phyloP scores from a whole-genome alignment of 2,113 vertebrate genomes.

The Onychorhynchus coronatus region DNA sequence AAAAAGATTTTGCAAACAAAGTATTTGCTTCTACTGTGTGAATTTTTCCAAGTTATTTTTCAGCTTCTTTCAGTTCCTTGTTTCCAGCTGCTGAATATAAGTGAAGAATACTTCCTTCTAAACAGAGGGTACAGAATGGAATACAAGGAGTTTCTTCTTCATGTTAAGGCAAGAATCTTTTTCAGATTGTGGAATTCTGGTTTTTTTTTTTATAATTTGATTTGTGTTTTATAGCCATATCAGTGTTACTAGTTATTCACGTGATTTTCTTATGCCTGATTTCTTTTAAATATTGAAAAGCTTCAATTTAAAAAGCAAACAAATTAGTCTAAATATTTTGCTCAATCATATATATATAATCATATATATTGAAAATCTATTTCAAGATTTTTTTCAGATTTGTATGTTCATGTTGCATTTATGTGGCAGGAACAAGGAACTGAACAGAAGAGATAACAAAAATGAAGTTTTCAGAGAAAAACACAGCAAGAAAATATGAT shows the following conservation, averaged over 20 bases:
- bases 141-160: background rate
- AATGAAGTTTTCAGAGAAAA: background rate
- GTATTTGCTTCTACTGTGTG: background rate
- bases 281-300: background rate
- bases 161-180: background rate
- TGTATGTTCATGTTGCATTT: background rate
- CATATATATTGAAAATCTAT: too few relatives aligned
- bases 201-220: background rate
- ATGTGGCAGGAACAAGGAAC: background rate
- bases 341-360: background rate
- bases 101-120: background rate
- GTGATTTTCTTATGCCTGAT: background rate
- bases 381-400: background rate
- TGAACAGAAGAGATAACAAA: background rate
- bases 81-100: background rate
- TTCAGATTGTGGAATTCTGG: background rate
- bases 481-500: background rate
- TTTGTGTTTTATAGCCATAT: background rate
- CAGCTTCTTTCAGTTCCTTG: background rate
- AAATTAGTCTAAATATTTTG: background rate
- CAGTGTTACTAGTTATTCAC: background rate
- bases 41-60: background rate
- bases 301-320: background rate
- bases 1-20: background rate
- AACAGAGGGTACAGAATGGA: background rate